These are phyloP conservation scores for Teleogryllus occipitalis DNA, from an alignment of 1,140 invertebrate genomes.

Conservation along the genomic window DNA sequence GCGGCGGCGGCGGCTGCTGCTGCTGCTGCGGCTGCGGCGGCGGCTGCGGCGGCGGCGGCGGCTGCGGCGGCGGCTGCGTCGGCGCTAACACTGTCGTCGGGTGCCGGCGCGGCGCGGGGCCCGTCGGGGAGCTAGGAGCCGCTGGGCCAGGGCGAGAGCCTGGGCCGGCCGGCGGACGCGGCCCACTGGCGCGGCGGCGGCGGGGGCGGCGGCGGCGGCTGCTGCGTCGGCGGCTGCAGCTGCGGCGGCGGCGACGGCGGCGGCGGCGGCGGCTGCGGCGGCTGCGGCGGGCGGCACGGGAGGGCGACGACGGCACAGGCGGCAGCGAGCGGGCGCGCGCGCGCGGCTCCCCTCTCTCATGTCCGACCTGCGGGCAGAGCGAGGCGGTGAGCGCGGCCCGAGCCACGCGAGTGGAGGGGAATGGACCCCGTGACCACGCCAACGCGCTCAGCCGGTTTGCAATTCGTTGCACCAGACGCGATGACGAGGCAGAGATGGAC, in stretches of 20 bases:
- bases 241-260: conserved; percentile 11
- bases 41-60: conserved; percentile 2
- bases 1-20: background rate
- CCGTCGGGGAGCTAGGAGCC: background rate
- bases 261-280: conserved; percentile 8
- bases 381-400: background rate
- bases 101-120: background rate
- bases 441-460: background rate
- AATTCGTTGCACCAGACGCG: background rate
- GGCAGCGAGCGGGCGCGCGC: conserved; percentile 11
- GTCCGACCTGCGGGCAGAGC: conserved; percentile 20
- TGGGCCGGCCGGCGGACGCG: background rate
- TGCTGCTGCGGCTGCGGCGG: background rate
- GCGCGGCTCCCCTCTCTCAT: conserved; percentile 18
- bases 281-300: conserved; percentile 6
- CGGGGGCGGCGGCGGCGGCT: background rate
- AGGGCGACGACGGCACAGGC: background rate
- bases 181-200: background rate
- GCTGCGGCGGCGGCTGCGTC: background rate
- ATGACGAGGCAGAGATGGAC: background rate
- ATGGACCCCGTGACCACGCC: background rate
- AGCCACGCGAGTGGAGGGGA: no score
- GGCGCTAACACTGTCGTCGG: background rate
- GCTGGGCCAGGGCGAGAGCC: background rate
- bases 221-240: no score